These are phyloP conservation scores for Cremastobaeus sp. DNA, from an alignment of 2,888 invertebrate genomes.

Conservation along the genomic window DNA sequence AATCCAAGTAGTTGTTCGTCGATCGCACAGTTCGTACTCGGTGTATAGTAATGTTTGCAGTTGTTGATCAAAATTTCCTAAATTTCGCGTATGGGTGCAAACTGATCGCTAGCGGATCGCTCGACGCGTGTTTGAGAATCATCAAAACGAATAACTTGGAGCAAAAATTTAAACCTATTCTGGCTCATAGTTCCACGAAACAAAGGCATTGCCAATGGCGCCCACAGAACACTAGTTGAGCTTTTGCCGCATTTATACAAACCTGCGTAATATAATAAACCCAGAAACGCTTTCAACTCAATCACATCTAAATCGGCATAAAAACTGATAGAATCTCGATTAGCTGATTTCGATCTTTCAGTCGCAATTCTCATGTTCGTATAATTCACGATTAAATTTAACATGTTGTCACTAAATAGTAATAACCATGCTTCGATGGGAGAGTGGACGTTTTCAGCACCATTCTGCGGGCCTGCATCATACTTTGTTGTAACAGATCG, in stretches of 20 bases:
- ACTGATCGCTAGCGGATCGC: slow-evolving; percentile 11
- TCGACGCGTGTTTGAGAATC: slow-evolving; percentile 8
- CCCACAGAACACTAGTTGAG: neutral
- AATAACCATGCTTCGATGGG: neutral
- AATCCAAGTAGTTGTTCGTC: slow-evolving; percentile 18
- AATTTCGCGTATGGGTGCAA: slow-evolving; percentile 24
- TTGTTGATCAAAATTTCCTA: no score
- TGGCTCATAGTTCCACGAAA: slow-evolving; percentile 7
- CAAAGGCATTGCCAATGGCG: slow-evolving; percentile 3
- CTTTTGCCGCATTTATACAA: slow-evolving; percentile 11
- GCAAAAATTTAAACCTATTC: slow-evolving; percentile 30
- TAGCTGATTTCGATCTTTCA: neutral
- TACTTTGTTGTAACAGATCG: neutral
- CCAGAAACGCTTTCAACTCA: slow-evolving; percentile 8
- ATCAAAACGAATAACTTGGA: slow-evolving; percentile 30
- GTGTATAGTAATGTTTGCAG: slow-evolving; percentile 3
- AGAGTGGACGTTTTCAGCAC: neutral
- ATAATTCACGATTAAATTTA: neutral
- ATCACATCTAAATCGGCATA: slow-evolving; percentile 7
- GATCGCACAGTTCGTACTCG: neutral
- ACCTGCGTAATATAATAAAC: slow-evolving; percentile 9
- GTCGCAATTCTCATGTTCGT: slow-evolving; percentile 3
- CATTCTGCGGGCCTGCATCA: no score
- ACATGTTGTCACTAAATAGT: slow-evolving; percentile 60
- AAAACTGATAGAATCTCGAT: neutral